These are phyloP conservation scores for Diplodus sargus DNA, from an alignment of 2,797 vertebrate genomes.

Conservation along the genomic window DNA sequence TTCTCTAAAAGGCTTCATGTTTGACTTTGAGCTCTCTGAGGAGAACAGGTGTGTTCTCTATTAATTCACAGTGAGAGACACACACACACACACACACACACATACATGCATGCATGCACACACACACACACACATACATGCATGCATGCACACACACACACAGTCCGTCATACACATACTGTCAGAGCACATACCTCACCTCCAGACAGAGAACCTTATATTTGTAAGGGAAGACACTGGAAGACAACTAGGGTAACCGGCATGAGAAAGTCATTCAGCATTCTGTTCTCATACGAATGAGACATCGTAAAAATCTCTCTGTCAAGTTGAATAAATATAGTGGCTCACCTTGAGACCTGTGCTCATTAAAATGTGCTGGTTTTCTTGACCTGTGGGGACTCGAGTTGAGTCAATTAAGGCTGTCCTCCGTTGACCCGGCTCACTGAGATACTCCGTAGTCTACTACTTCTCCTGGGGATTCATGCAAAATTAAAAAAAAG, in stretches of 20 bases:
- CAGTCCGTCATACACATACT: conserved; percentile 17
- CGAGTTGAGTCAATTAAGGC: conserved; percentile 70
- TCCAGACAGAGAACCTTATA: conserved; percentile 48
- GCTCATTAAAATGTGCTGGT: conserved; percentile 70
- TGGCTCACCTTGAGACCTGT: conserved; percentile 65
- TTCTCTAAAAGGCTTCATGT: conserved; percentile 55
- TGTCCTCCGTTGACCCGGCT: conserved; percentile 53
- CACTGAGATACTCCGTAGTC: conserved; percentile 30
- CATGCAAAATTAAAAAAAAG: conserved; percentile 17
- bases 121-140: not conserved
- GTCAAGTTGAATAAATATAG: conserved; percentile 68
- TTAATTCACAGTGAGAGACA: conserved; percentile 39
- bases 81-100: not conserved
- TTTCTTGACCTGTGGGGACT: conserved; percentile 61
- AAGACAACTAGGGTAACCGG: conserved; percentile 50
- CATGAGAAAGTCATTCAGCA: conserved; percentile 54
- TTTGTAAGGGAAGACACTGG: conserved; percentile 51
- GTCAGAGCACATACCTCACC: conserved; percentile 38
- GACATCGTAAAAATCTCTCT: conserved; percentile 51
- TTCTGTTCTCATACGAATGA: conserved; percentile 55
- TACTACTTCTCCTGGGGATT: conserved; percentile 31
- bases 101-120: not conserved
- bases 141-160: too few species aligned
- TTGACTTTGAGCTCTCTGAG: conserved; percentile 66
- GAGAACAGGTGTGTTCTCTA: conserved; percentile 66